Evolutionary conservation across 2,113 vertebrate species (phyloP), one percentile per base, ranked within the genome.

Genomic region (Eolophus roseicapilla): DNA sequence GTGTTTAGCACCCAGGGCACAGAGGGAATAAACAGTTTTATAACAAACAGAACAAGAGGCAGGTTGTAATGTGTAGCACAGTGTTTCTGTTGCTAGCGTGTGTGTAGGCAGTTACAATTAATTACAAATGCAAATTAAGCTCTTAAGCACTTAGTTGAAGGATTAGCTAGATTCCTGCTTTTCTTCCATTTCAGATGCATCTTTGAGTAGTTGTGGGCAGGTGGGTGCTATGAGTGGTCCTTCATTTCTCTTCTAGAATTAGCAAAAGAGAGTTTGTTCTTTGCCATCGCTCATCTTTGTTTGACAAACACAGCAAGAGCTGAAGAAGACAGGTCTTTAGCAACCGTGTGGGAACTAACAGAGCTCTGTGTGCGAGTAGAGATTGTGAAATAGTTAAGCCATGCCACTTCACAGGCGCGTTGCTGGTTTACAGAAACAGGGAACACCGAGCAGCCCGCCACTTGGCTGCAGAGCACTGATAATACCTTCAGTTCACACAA

Each of bases 81-180:
- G 10, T 47, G 25, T 73, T 91, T 82, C 70, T 89, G n/a, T 59
- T 69, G 62, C 70, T 79, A 65, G 33, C 13, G 28, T 83, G 49
- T 33, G 7, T 82, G 63, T 35, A 76, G 73, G 43, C 46, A 92
- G 83, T 95, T 95, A 88, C 41, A 93, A 90, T 70, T 88, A 93
- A 90, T 95, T 95, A 77, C 19, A 33, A 71, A 84, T 68, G n/a
- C 50, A 95, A 90, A 93, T 95, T 57, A 87, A 93, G 49, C 68
- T 80, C 31, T 50, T 80, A 88, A 68, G 82, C 60, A 55, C 13
- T 89, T 76, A 57, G 41, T 69, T 86, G 82, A 88, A 90, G 71
- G 31, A 46, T 92, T 88, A 92, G 37, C 50, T 74, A 27, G 29
- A n/a, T 57, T 44, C 76, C 73, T 85, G 39, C 10, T 37, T 92